phyloP scores from a whole-genome alignment of 2,888 invertebrate genomes.

The Gymnosoma rotundatum region DNA sequence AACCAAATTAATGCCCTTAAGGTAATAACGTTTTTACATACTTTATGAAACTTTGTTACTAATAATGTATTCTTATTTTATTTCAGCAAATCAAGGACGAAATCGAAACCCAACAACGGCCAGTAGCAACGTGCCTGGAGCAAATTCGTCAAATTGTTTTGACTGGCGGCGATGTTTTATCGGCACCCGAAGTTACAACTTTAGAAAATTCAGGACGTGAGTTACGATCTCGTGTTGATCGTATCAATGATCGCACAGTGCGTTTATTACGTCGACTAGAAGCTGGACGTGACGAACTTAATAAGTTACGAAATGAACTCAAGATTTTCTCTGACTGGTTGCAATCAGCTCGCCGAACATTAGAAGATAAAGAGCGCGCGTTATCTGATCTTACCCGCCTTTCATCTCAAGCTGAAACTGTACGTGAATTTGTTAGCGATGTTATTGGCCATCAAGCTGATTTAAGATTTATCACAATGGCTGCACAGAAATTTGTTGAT shows the following conservation, averaged over 20 bases:
- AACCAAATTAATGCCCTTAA: constrained; percentile 95
- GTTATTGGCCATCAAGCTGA: constrained; percentile 98
- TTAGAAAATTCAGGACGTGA: constrained; percentile 93
- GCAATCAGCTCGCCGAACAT: constrained; percentile 88
- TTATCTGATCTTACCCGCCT: constrained; percentile 89
- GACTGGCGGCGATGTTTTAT: constrained; percentile 95
- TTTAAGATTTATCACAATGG: constrained; percentile 96
- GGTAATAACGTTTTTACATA: constrained; percentile 82
- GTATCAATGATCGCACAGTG: constrained; percentile 90
- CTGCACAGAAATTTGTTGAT: constrained; percentile 97
- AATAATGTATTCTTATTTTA: constrained; percentile 10
- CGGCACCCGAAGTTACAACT: constrained; percentile 94
- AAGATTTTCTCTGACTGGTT: constrained; percentile 92
- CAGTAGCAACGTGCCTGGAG: constrained; percentile 92
- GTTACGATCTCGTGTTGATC: constrained; percentile 91
- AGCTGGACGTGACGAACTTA: constrained; percentile 93
- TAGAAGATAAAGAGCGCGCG: constrained; percentile 93
- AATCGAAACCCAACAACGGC: constrained; percentile 91
- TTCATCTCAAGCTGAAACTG: constrained; percentile 89
- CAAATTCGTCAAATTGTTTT: constrained; percentile 94
- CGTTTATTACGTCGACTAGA: constrained; percentile 89
- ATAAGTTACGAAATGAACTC: constrained; percentile 92
- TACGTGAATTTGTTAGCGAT: constrained; percentile 94
- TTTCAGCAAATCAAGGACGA: constrained; percentile 93
- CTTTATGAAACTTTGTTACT: neutral